A percentile compares a stretch with the other conserved stretches of the same genome.
These are phyloP conservation scores for Peromyscus melanophrys DNA, from an alignment of 2,797 vertebrate genomes.

Conservation along the genomic window DNA sequence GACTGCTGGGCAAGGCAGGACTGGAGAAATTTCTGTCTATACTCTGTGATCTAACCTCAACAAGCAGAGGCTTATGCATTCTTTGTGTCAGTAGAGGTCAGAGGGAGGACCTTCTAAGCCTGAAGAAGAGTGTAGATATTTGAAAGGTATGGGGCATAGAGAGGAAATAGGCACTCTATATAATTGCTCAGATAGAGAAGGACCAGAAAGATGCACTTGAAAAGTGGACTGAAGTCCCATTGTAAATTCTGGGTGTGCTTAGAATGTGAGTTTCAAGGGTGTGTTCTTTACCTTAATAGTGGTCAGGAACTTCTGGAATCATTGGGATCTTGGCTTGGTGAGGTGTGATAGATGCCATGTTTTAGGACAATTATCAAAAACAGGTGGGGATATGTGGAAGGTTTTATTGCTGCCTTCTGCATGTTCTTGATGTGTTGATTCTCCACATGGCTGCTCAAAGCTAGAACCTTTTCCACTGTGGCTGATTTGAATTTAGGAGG, in stretches of 20 bases:
- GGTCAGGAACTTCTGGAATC: not conserved
- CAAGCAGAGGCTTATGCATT: not conserved
- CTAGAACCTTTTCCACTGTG: not conserved
- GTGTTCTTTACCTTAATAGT: not conserved
- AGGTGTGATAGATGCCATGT: not conserved
- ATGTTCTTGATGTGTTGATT: not conserved
- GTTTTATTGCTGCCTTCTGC: not conserved
- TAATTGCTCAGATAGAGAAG: not conserved
- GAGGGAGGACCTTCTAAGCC: not conserved
- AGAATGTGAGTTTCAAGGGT: not conserved
- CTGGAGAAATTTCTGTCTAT: too few relatives aligned
- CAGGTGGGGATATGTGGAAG: not conserved
- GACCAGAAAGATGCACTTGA: not conserved
- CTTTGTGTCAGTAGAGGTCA: not conserved
- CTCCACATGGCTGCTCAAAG: not conserved
- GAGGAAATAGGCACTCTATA: not conserved
- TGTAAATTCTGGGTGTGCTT: not conserved
- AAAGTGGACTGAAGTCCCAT: not conserved
- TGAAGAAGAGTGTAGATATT: not conserved
- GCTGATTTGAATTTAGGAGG: not conserved
- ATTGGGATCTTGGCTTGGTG: not conserved
- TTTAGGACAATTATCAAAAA: conserved; percentile 21
- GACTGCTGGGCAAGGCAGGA: too few relatives aligned
- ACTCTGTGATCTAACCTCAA: too few relatives aligned
- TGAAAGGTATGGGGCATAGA: not conserved